These are phyloP conservation scores for Xenops minutus DNA, from an alignment of 2,797 vertebrate species.

Conservation along the genomic window DNA sequence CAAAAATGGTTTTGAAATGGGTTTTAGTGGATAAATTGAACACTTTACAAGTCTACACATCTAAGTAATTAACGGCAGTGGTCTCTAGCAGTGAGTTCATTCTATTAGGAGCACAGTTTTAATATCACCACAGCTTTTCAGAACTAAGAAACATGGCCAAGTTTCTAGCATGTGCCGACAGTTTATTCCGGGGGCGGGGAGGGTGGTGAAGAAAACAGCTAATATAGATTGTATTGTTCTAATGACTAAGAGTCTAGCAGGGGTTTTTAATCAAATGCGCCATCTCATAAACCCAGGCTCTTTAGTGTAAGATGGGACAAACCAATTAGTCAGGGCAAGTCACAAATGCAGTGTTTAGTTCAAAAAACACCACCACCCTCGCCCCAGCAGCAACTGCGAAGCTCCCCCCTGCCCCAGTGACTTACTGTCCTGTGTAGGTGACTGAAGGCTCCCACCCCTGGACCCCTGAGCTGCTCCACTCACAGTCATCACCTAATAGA, in stretches of 20 bases:
- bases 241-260: not conserved
- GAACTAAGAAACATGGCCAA: not conserved
- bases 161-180: not conserved
- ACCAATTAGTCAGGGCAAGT: not conserved
- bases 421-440: fast-evolving
- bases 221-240: not conserved
- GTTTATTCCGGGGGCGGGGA: not conserved
- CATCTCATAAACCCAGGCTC: not conserved
- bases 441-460: not conserved
- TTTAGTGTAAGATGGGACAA: not conserved
- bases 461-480: not conserved
- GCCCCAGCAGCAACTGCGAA: fast-evolving
- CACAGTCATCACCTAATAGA: not conserved
- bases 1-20: not conserved
- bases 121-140: not conserved
- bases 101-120: not conserved
- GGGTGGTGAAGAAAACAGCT: not conserved
- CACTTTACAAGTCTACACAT: not conserved
- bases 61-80: not conserved
- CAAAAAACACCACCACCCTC: fast-evolving
- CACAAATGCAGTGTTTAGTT: not conserved
- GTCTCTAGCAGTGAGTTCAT: not conserved
- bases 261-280: not conserved
- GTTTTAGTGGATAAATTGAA: not conserved
- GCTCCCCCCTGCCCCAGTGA: too few species aligned